Evolutionary conservation across 2,888 invertebrate genomes (phyloP), one percentile per base, ranked within the genome.

Genomic region (Patella depressa): DNA sequence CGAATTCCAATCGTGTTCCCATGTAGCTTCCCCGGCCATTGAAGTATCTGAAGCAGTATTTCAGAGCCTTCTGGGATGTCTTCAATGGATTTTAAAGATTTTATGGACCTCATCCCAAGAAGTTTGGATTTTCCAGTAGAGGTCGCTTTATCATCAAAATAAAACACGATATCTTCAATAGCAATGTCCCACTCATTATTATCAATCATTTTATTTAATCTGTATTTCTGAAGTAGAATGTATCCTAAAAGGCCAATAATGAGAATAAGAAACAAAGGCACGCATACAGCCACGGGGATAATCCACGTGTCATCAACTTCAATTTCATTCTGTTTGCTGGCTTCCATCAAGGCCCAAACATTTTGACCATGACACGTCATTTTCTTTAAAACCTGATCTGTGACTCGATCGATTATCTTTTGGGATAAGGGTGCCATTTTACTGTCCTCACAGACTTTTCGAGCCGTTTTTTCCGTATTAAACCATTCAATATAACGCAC

Each of bases 401-500:
- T 80, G 9, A 89, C 77, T 2, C 71, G 45, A 0, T 76, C 53
- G 2, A 77, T 80, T 7, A 89, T 77, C 5, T 14, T 24, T 9
- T 57, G 7, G 11, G 85, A 84, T 3, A 90, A 59, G 0, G 89
- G 85, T 11, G 86, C 85, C 85, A 90, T 86, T 4, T 78, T 72
- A 15, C 82, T 72, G 0, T 74, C 65, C 5, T 72, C 73, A 53
- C 86, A 84, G 9, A 82, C 81, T 0, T 75, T 3, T 14, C 78
- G 70, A 1, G 88, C 85, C 5, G 72, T 59, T 3, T 69, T n/a
- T 0, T 81, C 79, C 2, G 72, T 80, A 57, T 86, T 77, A 72
- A 87, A 86, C 90, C 89, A 90, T n/a, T 84, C 76, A 2, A 87
- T 79, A 74, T 87, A 90, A 17, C 89, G 80, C n/a, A 87, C 81